Percentiles rank a stretch among this genome's conserved stretches.
These are phyloP conservation scores for Thaumetopoea pityocampa DNA, from an alignment of 1,140 invertebrate species.

Conservation along the genomic window DNA sequence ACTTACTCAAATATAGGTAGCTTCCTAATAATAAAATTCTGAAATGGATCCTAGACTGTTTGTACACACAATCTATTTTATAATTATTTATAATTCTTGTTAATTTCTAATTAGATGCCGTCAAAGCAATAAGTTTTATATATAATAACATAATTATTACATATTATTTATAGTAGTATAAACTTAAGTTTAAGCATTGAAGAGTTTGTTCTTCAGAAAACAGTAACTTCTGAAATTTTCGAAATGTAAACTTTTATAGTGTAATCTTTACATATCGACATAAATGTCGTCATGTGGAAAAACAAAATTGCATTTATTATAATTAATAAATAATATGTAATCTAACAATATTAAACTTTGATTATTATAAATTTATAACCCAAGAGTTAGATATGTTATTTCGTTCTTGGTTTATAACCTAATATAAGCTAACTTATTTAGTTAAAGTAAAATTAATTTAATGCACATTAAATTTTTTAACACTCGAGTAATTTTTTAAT, in stretches of 20 bases:
- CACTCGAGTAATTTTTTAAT: constrained; percentile 27
- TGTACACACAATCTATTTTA: not conserved
- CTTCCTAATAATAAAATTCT: too few relatives aligned
- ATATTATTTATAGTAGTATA: constrained; percentile 1
- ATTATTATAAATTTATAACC: constrained; percentile 16
- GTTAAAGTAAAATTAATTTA: too few relatives aligned
- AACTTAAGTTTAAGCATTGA: too few relatives aligned
- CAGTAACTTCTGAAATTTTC: constrained; percentile 27
- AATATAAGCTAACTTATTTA: constrained; percentile 52
- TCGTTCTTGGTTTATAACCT: constrained; percentile 18
- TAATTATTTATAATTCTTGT: constrained; percentile 2
- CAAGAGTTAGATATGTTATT: constrained; percentile 7
- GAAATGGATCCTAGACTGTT: not conserved
- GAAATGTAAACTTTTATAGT: constrained; percentile 45
- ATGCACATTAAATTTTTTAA: constrained; percentile 63
- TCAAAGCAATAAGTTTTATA: constrained; percentile 30
- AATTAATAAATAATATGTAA: constrained; percentile 42
- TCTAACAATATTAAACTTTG: constrained; percentile 23
- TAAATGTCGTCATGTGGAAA: too few relatives aligned
- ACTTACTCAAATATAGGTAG: too few relatives aligned
- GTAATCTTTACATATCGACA: too few relatives aligned
- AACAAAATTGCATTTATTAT: constrained; percentile 54
- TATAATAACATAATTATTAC: constrained; percentile 19
- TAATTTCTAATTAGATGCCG: constrained; percentile 8
- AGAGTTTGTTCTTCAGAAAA: too few relatives aligned